Evolutionary conservation across 1,140 invertebrate genomes (phyloP), one percentile per base, ranked within the genome.

Genomic region (Ostrea denselamellosa): DNA sequence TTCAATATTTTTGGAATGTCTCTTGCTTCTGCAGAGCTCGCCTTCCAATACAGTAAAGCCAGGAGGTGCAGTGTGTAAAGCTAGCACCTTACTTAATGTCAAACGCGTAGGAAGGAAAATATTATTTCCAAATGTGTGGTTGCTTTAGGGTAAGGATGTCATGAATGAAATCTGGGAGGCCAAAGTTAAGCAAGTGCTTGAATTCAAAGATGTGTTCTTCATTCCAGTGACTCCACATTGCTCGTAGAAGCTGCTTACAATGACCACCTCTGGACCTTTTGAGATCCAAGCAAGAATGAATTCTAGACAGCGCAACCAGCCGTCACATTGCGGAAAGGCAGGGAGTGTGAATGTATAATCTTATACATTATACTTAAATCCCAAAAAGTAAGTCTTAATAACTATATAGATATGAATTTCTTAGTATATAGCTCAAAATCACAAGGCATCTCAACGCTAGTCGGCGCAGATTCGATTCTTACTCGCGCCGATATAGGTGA

Each of bases 21-120:
- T 9, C 22, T 22, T 58, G 52, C 17, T 9, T 56, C 83, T 22
- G 52, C 83, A 8, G 83, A 85, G 54, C 83, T 56, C 25, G 58
- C 34, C 62, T 71, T 86, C 58, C 83, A 85, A 25, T 58, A 85
- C 25, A 58, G 44, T 22, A 85, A 58, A 25, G 52, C 83, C 19
- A 58, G 56, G 52, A 52, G 53, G 8, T 17, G 12, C 44, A n/a
- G 52, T 85, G 17, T 14, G 22, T 14, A 58, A 85, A 3, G 53
- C 83, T 3, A 22, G 17, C 25, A 22, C 51, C 54, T 14, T 53
- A 14, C 14, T 85, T 2, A 17, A 53, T 12, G 83, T n/a, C 17
- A 53, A 56, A 22, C 28, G 83, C 10, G 22, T 85, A 5, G 83
- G 83, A n/a, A 25, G 12, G 22, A 19, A 85, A 54, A 17, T 56